Percentiles rank a stretch among this genome's conserved stretches.
phyloP scores from a whole-genome alignment of 2,888 invertebrate genomes.

The Philhelius pedissequus region DNA sequence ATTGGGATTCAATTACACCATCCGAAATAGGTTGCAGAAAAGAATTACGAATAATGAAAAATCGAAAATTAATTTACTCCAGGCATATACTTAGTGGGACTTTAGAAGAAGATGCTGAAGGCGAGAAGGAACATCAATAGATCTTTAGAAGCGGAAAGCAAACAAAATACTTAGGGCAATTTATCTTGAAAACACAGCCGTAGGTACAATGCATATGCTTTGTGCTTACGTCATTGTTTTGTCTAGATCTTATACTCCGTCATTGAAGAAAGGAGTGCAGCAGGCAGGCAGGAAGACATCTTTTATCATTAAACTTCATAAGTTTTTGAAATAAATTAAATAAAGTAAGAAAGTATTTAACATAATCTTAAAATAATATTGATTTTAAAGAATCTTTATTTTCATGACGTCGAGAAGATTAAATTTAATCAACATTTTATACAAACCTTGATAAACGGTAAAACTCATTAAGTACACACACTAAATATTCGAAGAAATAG shows the following conservation, averaged over 20 bases:
- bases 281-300: neutral
- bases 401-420: too few relatives aligned
- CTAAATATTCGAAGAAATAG: too few relatives aligned
- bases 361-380: too few relatives aligned
- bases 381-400: too few relatives aligned
- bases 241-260: constrained; percentile 26
- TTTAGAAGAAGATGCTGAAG: neutral
- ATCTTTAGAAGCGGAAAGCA: neutral
- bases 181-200: constrained; percentile 25
- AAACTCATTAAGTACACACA: too few relatives aligned
- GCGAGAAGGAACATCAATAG: neutral
- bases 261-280: constrained; percentile 25
- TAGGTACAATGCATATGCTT: constrained; percentile 8
- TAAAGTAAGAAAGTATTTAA: too few relatives aligned
- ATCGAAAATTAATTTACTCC: constrained; percentile 50
- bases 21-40: neutral
- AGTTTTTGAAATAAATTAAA: too few relatives aligned
- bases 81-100: neutral
- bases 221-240: constrained; percentile 20
- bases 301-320: too few relatives aligned
- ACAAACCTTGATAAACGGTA: too few relatives aligned
- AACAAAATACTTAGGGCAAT: constrained; percentile 27
- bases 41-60: constrained; percentile 37
- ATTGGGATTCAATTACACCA: constrained; percentile 39
- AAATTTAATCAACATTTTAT: too few relatives aligned